A percentile compares a stretch with the other conserved stretches of the same genome.
These are phyloP conservation scores for Amiota minor DNA, from an alignment of 2,888 invertebrate genomes.

Conservation along the genomic window DNA sequence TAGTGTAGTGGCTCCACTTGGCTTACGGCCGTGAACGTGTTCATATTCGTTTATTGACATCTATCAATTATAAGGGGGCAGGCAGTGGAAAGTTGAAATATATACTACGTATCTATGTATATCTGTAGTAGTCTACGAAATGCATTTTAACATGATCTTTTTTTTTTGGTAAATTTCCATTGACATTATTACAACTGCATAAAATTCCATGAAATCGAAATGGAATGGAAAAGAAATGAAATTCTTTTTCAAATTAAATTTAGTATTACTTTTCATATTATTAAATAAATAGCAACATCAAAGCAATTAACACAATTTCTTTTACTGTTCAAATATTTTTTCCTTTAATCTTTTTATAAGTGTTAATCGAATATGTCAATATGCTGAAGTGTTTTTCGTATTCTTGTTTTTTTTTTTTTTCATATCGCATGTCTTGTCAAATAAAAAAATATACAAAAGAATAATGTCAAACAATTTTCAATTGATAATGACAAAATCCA, in stretches of 20 bases:
- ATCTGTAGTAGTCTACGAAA: background rate
- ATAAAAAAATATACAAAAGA: background rate
- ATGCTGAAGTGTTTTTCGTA: background rate
- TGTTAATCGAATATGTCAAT: conserved; percentile 15
- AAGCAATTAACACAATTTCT: conserved; percentile 5
- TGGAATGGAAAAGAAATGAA: too few relatives aligned
- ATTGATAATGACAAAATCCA: conserved; percentile 13
- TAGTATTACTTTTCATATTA: background rate
- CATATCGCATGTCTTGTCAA: conserved; percentile 10
- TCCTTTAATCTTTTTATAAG: background rate
- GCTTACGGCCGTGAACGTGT: too few relatives aligned
- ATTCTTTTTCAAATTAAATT: background rate
- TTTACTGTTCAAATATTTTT: too few relatives aligned
- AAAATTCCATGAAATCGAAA: too few relatives aligned
- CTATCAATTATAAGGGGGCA: too few relatives aligned
- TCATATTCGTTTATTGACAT: too few relatives aligned
- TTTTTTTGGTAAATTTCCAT: conserved; percentile 20
- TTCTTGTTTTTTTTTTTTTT: background rate
- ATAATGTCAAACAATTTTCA: conserved; percentile 13
- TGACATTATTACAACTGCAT: background rate
- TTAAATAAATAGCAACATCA: background rate
- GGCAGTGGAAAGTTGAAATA: too few relatives aligned
- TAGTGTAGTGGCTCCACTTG: background rate
- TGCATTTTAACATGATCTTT: conserved; percentile 7
- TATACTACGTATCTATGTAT: too few relatives aligned